These are phyloP conservation scores for Rattus rattus DNA, from an alignment of 2,113 vertebrate genomes.

Conservation along the genomic window DNA sequence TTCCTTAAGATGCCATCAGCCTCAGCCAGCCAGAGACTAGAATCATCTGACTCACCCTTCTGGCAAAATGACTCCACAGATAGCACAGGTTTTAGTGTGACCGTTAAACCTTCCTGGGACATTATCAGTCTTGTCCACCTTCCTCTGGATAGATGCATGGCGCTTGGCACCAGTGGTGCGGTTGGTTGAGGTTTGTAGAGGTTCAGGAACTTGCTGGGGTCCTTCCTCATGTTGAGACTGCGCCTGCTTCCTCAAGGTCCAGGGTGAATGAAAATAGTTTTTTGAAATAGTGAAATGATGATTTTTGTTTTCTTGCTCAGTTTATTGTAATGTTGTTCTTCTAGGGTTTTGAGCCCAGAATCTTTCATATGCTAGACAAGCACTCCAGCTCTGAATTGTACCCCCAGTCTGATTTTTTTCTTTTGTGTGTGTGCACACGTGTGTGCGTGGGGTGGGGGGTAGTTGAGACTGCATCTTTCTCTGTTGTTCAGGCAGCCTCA, in stretches of 20 bases:
- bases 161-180: not conserved
- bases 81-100: not conserved
- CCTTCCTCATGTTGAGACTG: not conserved
- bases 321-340: slow-evolving; percentile 18
- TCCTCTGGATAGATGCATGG: not conserved
- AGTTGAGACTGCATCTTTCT: not conserved
- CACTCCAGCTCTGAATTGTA: not conserved
- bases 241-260: not conserved
- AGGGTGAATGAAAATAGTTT: not conserved
- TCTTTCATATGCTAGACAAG: not conserved
- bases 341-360: not conserved
- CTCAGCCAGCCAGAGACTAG: not conserved
- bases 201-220: not conserved
- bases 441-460: not conserved
- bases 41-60: not conserved
- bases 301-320: not conserved
- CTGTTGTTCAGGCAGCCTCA: not conserved
- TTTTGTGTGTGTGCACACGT: not conserved
- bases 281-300: slow-evolving; percentile 39
- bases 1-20: not conserved
- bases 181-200: not conserved
- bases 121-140: not conserved
- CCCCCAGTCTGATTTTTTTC: not conserved
- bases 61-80: not conserved
- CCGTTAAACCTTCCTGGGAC: not conserved